Percentiles rank a stretch among this genome's conserved stretches.
Conservation (phyloP, 2,797 vertebrate genomes). For the Pristis pectinata region DNA sequence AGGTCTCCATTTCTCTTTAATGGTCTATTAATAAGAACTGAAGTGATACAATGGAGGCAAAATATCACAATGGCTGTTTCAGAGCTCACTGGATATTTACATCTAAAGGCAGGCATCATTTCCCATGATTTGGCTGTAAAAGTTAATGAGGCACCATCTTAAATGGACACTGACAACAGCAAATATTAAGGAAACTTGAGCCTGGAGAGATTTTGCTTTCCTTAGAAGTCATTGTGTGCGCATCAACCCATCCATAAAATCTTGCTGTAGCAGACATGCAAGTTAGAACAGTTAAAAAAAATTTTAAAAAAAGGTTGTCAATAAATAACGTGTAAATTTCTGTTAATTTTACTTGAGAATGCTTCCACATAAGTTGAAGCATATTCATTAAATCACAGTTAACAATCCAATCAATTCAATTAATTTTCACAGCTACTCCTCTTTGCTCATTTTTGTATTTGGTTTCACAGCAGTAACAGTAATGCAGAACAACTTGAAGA, state of each 20-base stretch:
- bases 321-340: neutral
- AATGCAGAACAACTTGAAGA: neutral
- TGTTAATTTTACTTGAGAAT: neutral
- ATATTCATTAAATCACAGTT: neutral
- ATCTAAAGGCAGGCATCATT: neutral
- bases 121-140: neutral
- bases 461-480: neutral
- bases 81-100: neutral
- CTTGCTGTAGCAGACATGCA: neutral
- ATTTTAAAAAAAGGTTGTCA: no score
- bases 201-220: neutral
- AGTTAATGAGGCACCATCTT: neutral
- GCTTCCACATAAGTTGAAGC: neutral
- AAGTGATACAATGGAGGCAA: neutral
- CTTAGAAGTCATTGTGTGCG: neutral
- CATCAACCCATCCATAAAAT: neutral
- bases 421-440: neutral
- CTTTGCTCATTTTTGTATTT: neutral
- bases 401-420: neutral
- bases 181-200: neutral
- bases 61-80: neutral
- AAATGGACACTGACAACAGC: neutral
- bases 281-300: neutral
- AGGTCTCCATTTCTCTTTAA: neutral
- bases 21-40: neutral